Evolutionary conservation across 2,113 vertebrate species (phyloP).

Genomic region (Stegastes partitus): DNA sequence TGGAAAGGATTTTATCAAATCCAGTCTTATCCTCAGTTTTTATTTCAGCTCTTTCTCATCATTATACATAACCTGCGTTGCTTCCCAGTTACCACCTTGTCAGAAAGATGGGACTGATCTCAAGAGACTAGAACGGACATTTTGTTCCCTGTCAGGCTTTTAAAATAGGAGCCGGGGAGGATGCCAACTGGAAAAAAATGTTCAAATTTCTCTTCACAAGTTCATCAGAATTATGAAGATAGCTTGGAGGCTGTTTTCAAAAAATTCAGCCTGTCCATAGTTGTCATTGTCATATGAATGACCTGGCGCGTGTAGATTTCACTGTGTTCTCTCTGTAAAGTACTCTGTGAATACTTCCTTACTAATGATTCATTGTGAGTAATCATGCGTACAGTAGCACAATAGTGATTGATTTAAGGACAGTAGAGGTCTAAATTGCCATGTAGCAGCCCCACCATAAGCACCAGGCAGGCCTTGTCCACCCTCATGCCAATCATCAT

Average conservation of each 20-base stretch:
- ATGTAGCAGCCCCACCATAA: neutral
- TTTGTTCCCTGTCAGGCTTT: conserved; percentile 34
- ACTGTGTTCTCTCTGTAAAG: neutral
- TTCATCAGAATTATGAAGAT: neutral
- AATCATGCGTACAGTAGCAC: too few species aligned
- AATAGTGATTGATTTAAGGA: too few species aligned
- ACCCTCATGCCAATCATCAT: conserved; percentile 1
- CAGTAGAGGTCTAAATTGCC: neutral
- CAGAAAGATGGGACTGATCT: conserved; percentile 26
- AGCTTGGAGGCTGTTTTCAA: conserved; percentile 2
- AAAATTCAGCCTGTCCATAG: neutral
- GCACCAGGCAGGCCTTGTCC: neutral
- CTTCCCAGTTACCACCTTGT: conserved; percentile 8
- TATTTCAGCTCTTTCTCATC: neutral
- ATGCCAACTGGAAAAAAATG: neutral
- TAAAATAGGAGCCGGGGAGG: conserved; percentile 22
- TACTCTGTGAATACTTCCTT: neutral
- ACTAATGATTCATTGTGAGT: too few species aligned
- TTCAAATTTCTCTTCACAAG: neutral
- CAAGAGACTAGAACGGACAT: conserved; percentile 13
- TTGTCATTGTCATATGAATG: neutral
- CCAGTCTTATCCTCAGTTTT: neutral
- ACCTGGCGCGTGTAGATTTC: neutral
- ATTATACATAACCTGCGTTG: conserved; percentile 20
- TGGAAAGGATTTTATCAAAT: conserved; percentile 44